Evolutionary conservation across 2,797 vertebrate genomes (phyloP), one percentile per base, ranked within the genome.

Genomic region (Melanotaenia parkinsoni): DNA sequence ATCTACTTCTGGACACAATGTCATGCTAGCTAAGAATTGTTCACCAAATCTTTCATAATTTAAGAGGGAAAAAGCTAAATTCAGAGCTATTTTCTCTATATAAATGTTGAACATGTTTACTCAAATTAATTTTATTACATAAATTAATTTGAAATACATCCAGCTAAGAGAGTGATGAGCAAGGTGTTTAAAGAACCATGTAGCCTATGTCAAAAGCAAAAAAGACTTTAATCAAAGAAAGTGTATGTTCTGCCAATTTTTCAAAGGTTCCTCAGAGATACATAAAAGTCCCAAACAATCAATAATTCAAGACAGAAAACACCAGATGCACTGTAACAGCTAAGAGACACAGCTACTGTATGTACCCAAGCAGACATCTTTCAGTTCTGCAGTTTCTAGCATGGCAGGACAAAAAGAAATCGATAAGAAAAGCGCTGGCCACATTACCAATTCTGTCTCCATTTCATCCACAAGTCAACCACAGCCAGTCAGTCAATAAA

Each of bases 401-500:
- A 33, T 50, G 75, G 84, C 58, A 74, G 74, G 86, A 83, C 80
- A 67, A 83, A 84, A 73, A 67, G 45, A 68, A 81, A 92, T 89
- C 89, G 61, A 92, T 88, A 67, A 14, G 62, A 67, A n/a, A 79
- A 83, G 83, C 72, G 87, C 84, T 75, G 80, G 74, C 81, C 79
- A 81, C 82, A 81, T 88, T 82, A 67, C 73, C 70, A 80, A 87
- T 85, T 86, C 86, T 81, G 80, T 86, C 83, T 91, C 83, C 72
- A 86, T 91, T 91, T 89, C 83, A 86, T 90, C 88, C 88, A 74
- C 84, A 74, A 87, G 85, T 90, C 88, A 86, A 85, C 88, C 85
- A 72, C 84, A 81, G 80, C 84, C 76, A 76, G 76, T 24, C 74
- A 45, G 85, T 92, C 92, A 85, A 93, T 90, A 89, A 72, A 80